phyloP scores from a whole-genome alignment of 2,797 vertebrate species.

The Platyrinchus mystaceus region DNA sequence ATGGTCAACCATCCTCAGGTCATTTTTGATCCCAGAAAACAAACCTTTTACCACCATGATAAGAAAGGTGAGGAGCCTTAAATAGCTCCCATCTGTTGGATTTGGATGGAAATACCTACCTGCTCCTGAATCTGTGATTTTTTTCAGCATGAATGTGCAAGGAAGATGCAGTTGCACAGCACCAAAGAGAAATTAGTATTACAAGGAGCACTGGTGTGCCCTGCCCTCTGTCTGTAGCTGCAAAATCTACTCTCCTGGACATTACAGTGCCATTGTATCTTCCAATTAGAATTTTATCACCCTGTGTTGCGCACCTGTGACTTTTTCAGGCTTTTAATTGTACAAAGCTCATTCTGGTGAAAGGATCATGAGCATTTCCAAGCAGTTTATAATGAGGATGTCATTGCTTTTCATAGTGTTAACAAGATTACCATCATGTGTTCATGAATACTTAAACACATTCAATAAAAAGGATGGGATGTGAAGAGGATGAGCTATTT shows the following conservation, averaged over 20 bases:
- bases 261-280: conserved; percentile 42
- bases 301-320: conserved; percentile 59
- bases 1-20: not conserved
- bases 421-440: conserved; percentile 70
- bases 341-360: conserved; percentile 74
- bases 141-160: not conserved
- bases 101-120: not conserved
- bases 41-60: not conserved
- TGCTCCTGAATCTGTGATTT: not conserved
- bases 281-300: conserved; percentile 72
- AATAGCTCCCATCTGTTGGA: not conserved
- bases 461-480: conserved; percentile 62
- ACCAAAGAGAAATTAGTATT: not conserved
- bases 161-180: not conserved
- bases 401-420: conserved; percentile 74
- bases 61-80: not conserved
- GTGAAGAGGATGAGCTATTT: conserved; percentile 58
- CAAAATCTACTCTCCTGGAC: not conserved
- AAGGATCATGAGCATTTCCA: conserved; percentile 74
- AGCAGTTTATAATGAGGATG: conserved; percentile 72
- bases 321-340: conserved; percentile 67
- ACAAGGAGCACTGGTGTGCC: not conserved
- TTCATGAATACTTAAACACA: conserved; percentile 73
- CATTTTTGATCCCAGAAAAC: not conserved
- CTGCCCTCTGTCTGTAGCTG: not conserved